Percentiles rank a stretch among this genome's conserved stretches.
Conservation (phyloP, 2,797 vertebrate species). For the Thamnophis elegans region DNA sequence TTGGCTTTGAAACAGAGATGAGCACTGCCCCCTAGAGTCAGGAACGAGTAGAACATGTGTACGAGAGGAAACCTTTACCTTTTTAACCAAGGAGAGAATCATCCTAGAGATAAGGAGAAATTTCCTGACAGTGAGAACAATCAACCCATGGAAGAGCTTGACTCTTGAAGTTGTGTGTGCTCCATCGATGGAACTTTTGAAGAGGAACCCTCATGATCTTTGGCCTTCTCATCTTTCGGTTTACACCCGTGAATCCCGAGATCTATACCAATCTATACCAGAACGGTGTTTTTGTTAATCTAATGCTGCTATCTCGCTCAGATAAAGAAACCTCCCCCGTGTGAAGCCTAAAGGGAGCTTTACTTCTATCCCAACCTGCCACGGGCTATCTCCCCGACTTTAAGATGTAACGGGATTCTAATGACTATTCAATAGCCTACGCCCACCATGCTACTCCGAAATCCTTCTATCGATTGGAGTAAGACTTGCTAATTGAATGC, state of each 20-base stretch:
- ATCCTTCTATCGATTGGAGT: constrained; percentile 30
- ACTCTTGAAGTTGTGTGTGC: no score
- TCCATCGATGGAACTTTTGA: no score
- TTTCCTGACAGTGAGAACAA: no score
- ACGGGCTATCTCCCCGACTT: constrained; percentile 5
- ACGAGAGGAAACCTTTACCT: no score
- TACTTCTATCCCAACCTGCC: constrained; percentile 54
- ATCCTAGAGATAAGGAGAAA: no score
- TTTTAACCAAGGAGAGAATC: no score
- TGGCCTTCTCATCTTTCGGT: not conserved
- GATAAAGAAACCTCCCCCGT: not conserved
- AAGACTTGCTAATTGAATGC: constrained; percentile 55
- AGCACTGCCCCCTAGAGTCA: no score
- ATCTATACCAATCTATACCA: not conserved
- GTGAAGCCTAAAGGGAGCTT: not conserved
- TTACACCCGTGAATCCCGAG: not conserved
- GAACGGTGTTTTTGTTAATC: not conserved
- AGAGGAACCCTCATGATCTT: not conserved
- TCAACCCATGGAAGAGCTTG: no score
- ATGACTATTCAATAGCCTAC: constrained; percentile 1
- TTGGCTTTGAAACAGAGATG: no score
- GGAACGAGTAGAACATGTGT: no score
- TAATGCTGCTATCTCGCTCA: not conserved
- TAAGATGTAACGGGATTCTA: not conserved
- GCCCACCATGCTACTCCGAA: not conserved